These are phyloP conservation scores for Graptemys geographica DNA, from an alignment of 2,797 vertebrate species.

Conservation along the genomic window DNA sequence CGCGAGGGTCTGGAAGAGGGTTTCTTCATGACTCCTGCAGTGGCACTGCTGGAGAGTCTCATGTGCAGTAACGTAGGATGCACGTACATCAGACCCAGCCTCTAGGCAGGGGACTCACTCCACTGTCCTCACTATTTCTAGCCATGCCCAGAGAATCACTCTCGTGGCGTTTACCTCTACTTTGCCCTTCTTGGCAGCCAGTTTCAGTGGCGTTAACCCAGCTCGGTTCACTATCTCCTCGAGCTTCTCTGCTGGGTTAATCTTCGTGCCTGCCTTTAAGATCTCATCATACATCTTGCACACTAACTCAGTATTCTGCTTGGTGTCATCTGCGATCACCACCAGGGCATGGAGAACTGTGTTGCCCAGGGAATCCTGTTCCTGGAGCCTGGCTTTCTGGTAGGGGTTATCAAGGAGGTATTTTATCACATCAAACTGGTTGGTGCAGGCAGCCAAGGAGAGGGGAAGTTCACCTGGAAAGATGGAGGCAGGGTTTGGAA, in stretches of 20 bases:
- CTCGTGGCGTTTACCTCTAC: conserved; percentile 81
- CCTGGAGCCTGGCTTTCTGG: conserved; percentile 79
- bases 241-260: conserved; percentile 78
- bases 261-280: conserved; percentile 79
- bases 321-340: conserved; percentile 87
- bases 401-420: conserved; percentile 88
- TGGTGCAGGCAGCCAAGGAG: conserved; percentile 94
- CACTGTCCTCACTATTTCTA: background rate
- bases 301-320: conserved; percentile 89
- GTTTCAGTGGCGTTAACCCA: conserved; percentile 89
- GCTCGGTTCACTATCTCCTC: conserved; percentile 86
- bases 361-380: conserved; percentile 90
- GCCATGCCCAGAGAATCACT: background rate
- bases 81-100: background rate
- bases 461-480: conserved; percentile 92
- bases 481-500: background rate
- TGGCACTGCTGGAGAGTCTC: background rate
- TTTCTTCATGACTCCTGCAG: background rate
- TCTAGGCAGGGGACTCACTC: background rate
- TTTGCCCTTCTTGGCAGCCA: conserved; percentile 94
- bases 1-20: background rate
- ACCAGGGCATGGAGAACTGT: conserved; percentile 93
- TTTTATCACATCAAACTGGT: conserved; percentile 89
- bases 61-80: rapidly evolving
- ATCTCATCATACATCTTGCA: conserved; percentile 88